Percentiles rank a stretch among this genome's conserved stretches.
Evolutionary conservation across 2,797 vertebrate species (phyloP).

Genomic region (Sphenodon punctatus): DNA sequence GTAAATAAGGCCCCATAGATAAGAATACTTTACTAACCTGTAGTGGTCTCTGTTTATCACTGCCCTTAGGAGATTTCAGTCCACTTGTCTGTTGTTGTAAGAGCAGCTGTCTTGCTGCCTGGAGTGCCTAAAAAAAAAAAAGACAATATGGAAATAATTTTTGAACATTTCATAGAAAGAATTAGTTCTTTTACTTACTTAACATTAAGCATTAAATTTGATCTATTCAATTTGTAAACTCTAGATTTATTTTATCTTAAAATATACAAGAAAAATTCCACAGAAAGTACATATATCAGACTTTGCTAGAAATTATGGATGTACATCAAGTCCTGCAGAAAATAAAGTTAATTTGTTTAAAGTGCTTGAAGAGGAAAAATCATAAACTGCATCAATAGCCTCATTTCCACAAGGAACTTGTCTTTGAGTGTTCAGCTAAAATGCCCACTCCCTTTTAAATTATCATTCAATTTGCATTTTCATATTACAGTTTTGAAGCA

Average conservation of each 20-base stretch:
- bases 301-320: constrained; percentile 67
- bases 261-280: constrained; percentile 26
- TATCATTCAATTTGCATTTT: constrained; percentile 96
- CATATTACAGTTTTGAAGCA: constrained; percentile 97
- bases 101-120: constrained; percentile 98
- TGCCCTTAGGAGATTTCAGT: constrained; percentile 98
- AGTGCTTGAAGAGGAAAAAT: constrained; percentile 84
- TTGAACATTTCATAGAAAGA: constrained; percentile 57
- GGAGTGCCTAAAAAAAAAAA: constrained; percentile 87
- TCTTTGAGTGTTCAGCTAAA: constrained; percentile 95
- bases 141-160: constrained; percentile 28
- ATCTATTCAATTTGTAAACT: constrained; percentile 4
- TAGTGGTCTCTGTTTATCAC: constrained; percentile 98
- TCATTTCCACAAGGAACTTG: constrained; percentile 88
- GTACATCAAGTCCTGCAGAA: constrained; percentile 80
- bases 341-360: constrained; percentile 88
- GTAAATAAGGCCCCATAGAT: constrained; percentile 25
- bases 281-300: constrained; percentile 40
- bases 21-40: constrained; percentile 86
- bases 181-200: not conserved
- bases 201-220: constrained; percentile 30
- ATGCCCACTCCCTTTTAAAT: constrained; percentile 96
- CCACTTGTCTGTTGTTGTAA: constrained; percentile 98
- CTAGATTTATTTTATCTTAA: constrained; percentile 29
- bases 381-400: constrained; percentile 85